Conservation (phyloP, 2,113 vertebrate species). For the Elephas maximus region DNA sequence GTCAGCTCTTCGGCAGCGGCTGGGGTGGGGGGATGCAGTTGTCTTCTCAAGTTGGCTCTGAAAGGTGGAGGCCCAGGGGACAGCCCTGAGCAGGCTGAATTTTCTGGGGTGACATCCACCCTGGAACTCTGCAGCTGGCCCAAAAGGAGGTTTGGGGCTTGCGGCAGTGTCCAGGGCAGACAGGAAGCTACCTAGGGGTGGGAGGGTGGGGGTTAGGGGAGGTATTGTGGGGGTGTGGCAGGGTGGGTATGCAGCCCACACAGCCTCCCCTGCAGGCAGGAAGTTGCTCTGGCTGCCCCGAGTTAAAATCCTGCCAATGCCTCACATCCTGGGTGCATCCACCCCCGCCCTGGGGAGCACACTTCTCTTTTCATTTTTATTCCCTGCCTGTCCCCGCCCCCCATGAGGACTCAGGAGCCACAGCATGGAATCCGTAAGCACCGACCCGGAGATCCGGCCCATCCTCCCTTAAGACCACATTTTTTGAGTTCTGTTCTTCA, state of each 20-base stretch:
- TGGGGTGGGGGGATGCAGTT: background rate
- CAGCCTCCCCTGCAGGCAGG: rapidly evolving
- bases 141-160: background rate
- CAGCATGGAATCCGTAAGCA: background rate
- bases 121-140: background rate
- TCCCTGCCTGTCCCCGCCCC: too few species aligned
- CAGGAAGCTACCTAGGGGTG: background rate
- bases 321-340: background rate
- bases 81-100: background rate
- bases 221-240: background rate
- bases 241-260: background rate
- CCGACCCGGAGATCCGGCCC: background rate
- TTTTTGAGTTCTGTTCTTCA: background rate
- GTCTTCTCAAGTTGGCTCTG: background rate
- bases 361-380: background rate
- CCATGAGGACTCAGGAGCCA: rapidly evolving
- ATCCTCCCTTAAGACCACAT: background rate
- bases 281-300: too few species aligned
- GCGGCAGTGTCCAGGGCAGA: background rate
- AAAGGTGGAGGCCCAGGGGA: background rate
- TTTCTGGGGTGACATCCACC: background rate
- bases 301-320: background rate
- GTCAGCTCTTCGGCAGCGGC: rapidly evolving
- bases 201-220: too few species aligned
- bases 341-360: background rate